Conservation (phyloP, 2,113 vertebrate genomes). For the Myiozetetes cayanensis region DNA sequence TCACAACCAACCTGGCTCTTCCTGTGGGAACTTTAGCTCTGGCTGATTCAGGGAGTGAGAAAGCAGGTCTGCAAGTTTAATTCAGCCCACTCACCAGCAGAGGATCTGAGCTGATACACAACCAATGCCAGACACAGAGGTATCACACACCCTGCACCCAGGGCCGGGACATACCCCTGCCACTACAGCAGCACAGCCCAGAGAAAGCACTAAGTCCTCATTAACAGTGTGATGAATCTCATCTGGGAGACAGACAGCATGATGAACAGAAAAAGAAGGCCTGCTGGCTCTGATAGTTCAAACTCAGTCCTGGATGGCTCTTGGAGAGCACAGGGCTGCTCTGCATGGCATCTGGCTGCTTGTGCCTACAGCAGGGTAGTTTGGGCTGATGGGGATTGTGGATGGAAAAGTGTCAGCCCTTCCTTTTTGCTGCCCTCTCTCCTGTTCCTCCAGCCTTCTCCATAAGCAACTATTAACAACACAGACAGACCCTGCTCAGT, state of each 20-base stretch:
- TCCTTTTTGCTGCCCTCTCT: not conserved
- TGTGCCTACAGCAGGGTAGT: not conserved
- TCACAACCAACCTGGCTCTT: accelerated
- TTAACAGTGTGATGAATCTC: not conserved
- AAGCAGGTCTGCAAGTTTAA: not conserved
- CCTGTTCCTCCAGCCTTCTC: not conserved
- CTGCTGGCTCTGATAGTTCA: not conserved
- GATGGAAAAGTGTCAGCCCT: not conserved
- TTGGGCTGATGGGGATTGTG: not conserved
- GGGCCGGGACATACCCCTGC: not conserved
- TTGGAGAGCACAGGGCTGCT: not conserved
- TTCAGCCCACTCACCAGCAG: not conserved
- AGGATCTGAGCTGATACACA: not conserved
- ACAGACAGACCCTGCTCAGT: not conserved
- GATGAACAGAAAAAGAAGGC: not conserved
- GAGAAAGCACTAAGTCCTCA: not conserved
- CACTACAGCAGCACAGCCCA: not conserved
- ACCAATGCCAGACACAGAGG: accelerated
- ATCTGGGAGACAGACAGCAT: accelerated
- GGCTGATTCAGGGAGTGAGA: not conserved
- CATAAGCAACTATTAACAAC: not conserved
- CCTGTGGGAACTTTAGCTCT: not conserved
- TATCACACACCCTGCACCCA: not conserved
- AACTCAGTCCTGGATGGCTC: not conserved
- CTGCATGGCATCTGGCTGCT: not conserved